Base-by-base conservation (phyloP, 2,113 vertebrate species). In the Cyanocitta stelleri region DNA sequence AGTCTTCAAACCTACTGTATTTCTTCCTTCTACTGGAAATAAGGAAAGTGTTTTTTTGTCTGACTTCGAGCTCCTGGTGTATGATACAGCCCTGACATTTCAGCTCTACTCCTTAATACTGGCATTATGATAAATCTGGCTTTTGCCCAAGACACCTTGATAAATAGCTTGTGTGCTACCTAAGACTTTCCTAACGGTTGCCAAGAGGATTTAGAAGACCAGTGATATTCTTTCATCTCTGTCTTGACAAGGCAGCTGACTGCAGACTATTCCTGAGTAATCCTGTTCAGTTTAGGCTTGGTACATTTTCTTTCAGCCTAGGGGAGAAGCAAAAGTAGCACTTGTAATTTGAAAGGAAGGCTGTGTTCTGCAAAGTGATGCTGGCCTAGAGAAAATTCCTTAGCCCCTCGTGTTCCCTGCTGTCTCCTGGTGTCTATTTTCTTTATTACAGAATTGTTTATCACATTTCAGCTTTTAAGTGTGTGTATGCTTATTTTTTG, bases 391-490 rank as follows among this genome's bases (percentile, higher is more conserved):
- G 26, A 67, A 39, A 71, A 63, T 75, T 49, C 48, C n/a, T 41
- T 71, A 48, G 12, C 46, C 64, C 35, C 19, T 35, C 0, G 0
- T 44, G 16, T 62, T 61, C 22, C 24, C 37, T 0, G 3, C 46
- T 77, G 43, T 74, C 41, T 82, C 32, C 52, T 68, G 26, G 27
- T 84, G 35, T 43, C 37, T 48, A 2, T 81, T 79, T 56, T 51
- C 51, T 82, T 82, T 71, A 30, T 71, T 82, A 32, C 37, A 74
- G 35, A 9, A 5, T 77, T 69, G 26, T 48, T 85, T 63, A 51
- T 79, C 58, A 35, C 37, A n/a, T 58, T 48, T 82, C 48, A n/a
- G 13, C 43, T 88, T 90, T 29, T 51, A 75, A 75, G 23, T 51
- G 27, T 35, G 6, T 0, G 0, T 62, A 1, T 62, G 46, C 33